A percentile compares a stretch with the other conserved stretches of the same genome.
These are phyloP conservation scores for Aricia agestis DNA, from an alignment of 1,140 invertebrate species.

Conservation along the genomic window DNA sequence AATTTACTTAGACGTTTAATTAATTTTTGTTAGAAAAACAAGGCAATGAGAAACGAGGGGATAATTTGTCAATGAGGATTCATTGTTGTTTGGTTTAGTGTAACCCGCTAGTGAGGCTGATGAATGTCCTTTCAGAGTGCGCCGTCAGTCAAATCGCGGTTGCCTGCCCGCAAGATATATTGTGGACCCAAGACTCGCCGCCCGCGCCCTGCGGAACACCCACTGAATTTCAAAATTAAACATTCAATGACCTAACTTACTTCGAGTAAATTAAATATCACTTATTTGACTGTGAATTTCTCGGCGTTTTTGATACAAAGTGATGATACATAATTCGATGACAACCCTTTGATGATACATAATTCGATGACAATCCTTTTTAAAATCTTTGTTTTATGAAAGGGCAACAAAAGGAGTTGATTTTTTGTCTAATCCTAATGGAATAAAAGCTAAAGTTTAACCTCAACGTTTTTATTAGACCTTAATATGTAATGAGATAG, in stretches of 20 bases:
- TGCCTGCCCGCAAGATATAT: slow-evolving; percentile 72
- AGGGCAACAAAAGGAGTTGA: too few species aligned
- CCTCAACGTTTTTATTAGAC: too few species aligned
- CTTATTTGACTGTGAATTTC: neutral
- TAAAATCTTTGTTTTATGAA: too few species aligned
- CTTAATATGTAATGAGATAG: too few species aligned
- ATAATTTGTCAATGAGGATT: slow-evolving; percentile 75
- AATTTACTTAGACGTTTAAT: slow-evolving; percentile 13
- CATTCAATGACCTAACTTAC: slow-evolving; percentile 21
- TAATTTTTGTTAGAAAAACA: slow-evolving; percentile 41
- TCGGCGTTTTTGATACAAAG: too few species aligned
- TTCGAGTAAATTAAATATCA: neutral
- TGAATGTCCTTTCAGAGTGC: slow-evolving; percentile 72
- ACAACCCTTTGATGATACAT: too few species aligned
- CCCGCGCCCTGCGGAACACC: slow-evolving; percentile 41
- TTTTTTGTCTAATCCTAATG: too few species aligned
- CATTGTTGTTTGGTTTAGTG: slow-evolving; percentile 74
- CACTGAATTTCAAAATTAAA: slow-evolving; percentile 38
- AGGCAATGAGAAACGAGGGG: slow-evolving; percentile 60
- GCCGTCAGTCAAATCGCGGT: slow-evolving; percentile 73
- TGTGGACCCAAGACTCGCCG: slow-evolving; percentile 61
- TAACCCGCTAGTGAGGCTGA: slow-evolving; percentile 71
- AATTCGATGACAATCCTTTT: too few species aligned
- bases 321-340: too few species aligned
- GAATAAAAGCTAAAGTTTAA: too few species aligned